phyloP scores from a whole-genome alignment of 92 coral and sea anemone genomes.

The Chrysogorgia sp. region DNA sequence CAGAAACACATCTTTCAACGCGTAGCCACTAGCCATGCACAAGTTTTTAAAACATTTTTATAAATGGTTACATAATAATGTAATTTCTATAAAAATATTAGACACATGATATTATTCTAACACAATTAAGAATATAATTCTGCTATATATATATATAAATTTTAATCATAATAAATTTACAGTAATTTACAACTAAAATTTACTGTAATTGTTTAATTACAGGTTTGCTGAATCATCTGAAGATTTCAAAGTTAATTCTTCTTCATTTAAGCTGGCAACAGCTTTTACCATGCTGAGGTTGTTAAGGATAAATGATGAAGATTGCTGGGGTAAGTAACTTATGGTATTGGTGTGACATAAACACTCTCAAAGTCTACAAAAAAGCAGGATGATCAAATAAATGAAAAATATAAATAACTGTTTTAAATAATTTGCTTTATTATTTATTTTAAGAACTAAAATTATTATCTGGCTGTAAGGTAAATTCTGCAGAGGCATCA shows the following conservation, averaged over 20 bases:
- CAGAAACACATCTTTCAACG: no score
- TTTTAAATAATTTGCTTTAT: background rate
- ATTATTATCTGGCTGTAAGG: background rate
- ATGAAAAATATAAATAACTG: no score
- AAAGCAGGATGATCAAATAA: background rate
- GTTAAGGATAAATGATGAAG: slow-evolving; percentile 43
- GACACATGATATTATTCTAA: no score
- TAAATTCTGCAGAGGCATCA: background rate
- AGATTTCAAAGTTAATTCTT: slow-evolving; percentile 27
- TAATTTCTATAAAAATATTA: no score
- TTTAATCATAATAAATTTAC: no score
- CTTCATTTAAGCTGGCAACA: slow-evolving; percentile 43
- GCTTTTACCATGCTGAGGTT: slow-evolving; percentile 46
- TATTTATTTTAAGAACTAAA: background rate
- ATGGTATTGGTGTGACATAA: background rate
- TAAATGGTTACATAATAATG: no score
- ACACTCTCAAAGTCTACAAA: background rate
- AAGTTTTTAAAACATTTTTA: no score
- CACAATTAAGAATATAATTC: no score
- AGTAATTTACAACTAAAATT: no score
- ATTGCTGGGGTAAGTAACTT: slow-evolving; percentile 46
- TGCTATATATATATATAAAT: no score
- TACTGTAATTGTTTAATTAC: background rate
- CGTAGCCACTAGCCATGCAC: no score
- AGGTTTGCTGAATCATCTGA: slow-evolving; percentile 48